These are phyloP conservation scores for Heloderma charlesbogerti DNA, from an alignment of 2,113 vertebrate genomes.

Conservation along the genomic window DNA sequence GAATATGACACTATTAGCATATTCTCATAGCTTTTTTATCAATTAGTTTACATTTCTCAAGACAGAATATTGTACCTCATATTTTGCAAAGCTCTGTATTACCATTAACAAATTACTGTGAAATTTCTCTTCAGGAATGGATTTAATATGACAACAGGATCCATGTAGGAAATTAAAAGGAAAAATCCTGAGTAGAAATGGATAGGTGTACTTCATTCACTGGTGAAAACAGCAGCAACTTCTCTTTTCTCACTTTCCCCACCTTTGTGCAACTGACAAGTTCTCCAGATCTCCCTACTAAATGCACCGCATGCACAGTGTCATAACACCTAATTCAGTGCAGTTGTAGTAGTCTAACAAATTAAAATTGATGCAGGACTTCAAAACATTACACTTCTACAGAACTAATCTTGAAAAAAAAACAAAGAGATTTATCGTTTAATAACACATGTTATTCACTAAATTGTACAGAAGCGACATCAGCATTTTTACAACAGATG, in stretches of 20 bases:
- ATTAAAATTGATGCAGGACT: too few relatives aligned
- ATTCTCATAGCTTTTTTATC: neutral
- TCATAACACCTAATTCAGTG: too few relatives aligned
- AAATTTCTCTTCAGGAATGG: neutral
- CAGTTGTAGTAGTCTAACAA: too few relatives aligned
- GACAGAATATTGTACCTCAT: neutral
- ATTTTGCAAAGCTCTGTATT: neutral
- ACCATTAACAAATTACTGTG: neutral
- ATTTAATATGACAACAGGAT: neutral
- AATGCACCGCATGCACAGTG: neutral
- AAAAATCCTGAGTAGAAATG: neutral
- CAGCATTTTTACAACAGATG: neutral
- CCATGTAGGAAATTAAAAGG: neutral
- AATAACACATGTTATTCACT: neutral
- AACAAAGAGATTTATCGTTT: too few relatives aligned
- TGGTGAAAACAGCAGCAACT: neutral
- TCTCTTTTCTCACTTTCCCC: neutral
- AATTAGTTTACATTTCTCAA: neutral
- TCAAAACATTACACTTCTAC: too few relatives aligned
- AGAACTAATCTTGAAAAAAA: too few relatives aligned
- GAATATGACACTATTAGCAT: neutral
- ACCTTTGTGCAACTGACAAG: neutral
- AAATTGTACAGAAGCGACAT: neutral
- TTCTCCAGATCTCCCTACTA: neutral
- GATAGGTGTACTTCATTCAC: neutral